phyloP scores from a whole-genome alignment of 2,113 vertebrate genomes.

The Telmatochromis sp. region DNA sequence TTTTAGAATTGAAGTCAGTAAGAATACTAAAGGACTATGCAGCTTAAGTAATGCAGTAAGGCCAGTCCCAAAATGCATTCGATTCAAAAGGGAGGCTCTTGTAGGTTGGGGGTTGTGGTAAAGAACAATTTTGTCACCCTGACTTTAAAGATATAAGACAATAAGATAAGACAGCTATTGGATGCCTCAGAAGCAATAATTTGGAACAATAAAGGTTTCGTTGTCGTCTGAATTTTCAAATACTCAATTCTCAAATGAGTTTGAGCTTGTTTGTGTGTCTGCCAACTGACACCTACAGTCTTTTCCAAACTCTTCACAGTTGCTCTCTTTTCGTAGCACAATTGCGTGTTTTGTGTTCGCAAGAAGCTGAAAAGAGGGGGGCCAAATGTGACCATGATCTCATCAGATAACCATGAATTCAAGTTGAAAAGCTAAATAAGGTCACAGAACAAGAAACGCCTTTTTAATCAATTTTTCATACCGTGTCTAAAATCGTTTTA shows the following conservation, averaged over 20 bases:
- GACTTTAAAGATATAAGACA: not conserved
- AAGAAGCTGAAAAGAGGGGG: not conserved
- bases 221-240: not conserved
- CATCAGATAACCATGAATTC: constrained; percentile 31
- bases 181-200: not conserved
- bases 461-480: not conserved
- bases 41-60: not conserved
- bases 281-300: constrained; percentile 36
- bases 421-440: not conserved
- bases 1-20: not conserved
- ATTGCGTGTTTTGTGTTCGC: constrained; percentile 13
- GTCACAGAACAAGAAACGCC: constrained; percentile 20
- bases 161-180: not conserved
- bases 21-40: not conserved
- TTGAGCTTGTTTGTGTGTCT: constrained; percentile 11
- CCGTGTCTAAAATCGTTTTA: not conserved
- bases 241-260: not conserved
- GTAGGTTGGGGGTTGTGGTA: not conserved
- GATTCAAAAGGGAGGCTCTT: not conserved
- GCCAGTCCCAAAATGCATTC: not conserved
- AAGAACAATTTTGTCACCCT: not conserved
- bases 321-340: not conserved
- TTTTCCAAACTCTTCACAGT: not conserved
- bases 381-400: constrained; percentile 30
- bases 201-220: not conserved